These are phyloP conservation scores for Montipora efflorescens DNA, from an alignment of 64 coral and sea anemone genomes.

Conservation along the genomic window DNA sequence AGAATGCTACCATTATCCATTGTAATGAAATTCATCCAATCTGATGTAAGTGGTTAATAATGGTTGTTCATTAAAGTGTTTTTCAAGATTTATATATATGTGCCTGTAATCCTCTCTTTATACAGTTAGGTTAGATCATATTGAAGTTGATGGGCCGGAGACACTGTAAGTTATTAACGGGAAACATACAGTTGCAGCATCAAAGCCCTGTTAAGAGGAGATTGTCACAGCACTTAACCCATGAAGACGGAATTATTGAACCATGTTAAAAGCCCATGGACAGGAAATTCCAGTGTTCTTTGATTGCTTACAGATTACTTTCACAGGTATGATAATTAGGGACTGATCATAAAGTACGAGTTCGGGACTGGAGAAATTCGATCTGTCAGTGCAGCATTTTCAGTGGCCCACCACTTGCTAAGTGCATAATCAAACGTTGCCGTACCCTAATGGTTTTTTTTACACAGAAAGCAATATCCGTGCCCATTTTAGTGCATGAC, in stretches of 20 bases:
- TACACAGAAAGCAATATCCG: neutral
- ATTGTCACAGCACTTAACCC: conserved; percentile 30
- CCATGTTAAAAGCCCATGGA: conserved; percentile 33
- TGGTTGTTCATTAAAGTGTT: conserved; percentile 48
- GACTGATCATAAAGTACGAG: no score
- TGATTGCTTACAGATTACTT: neutral
- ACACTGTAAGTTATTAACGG: conserved; percentile 5
- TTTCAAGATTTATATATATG: conserved; percentile 28
- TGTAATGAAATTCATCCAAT: conserved; percentile 25
- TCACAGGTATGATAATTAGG: neutral
- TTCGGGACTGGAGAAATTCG: neutral
- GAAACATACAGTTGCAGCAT: conserved; percentile 25
- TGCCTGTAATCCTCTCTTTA: conserved; percentile 30
- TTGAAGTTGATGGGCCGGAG: conserved; percentile 15
- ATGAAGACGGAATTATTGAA: conserved; percentile 29
- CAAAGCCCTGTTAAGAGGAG: conserved; percentile 28
- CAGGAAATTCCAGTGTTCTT: neutral
- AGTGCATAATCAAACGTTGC: neutral
- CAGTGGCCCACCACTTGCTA: neutral
- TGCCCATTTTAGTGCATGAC: neutral
- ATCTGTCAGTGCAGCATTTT: neutral
- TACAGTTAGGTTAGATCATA: conserved; percentile 27
- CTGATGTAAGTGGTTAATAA: conserved; percentile 37
- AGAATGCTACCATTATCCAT: conserved; percentile 14
- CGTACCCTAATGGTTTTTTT: neutral